phyloP scores from a whole-genome alignment of 2,797 vertebrate genomes.

The Bothrops alternatus region DNA sequence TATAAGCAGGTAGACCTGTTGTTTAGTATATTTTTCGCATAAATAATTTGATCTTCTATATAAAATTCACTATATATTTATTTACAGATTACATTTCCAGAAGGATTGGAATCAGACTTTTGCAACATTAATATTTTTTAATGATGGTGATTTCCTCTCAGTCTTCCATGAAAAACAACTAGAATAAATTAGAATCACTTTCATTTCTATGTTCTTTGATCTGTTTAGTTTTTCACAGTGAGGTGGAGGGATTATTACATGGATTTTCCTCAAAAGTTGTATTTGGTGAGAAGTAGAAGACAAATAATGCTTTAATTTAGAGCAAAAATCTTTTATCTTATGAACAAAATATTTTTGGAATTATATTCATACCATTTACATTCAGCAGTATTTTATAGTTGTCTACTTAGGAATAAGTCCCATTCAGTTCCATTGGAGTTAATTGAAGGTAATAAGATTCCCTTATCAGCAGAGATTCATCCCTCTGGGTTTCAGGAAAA shows the following conservation, averaged over 20 bases:
- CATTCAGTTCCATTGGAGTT: not conserved
- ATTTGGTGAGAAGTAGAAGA: slow-evolving; percentile 10
- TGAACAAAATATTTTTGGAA: not conserved
- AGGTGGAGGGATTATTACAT: not conserved
- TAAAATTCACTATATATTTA: slow-evolving; percentile 38
- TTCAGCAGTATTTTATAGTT: not conserved
- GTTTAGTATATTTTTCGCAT: slow-evolving; percentile 63
- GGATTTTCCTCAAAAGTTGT: not conserved
- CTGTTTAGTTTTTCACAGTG: slow-evolving; percentile 19
- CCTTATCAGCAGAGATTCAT: too few relatives aligned
- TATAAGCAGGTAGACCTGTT: slow-evolving; percentile 68
- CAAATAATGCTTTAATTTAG: slow-evolving; percentile 1
- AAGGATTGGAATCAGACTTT: slow-evolving; percentile 26
- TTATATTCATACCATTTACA: not conserved
- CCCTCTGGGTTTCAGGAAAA: too few relatives aligned
- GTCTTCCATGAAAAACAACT: slow-evolving; percentile 33
- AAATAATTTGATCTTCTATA: slow-evolving; percentile 57
- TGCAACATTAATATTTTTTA: slow-evolving; percentile 17
- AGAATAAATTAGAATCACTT: not conserved
- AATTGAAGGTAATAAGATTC: not conserved
- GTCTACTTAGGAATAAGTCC: not conserved
- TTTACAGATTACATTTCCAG: slow-evolving; percentile 41
- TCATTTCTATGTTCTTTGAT: not conserved
- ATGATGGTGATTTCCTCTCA: slow-evolving; percentile 22
- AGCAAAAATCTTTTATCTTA: slow-evolving; percentile 14